Evolutionary conservation across 1,140 invertebrate genomes (phyloP), one percentile per base, ranked within the genome.

Genomic region (Triops longicaudatus): DNA sequence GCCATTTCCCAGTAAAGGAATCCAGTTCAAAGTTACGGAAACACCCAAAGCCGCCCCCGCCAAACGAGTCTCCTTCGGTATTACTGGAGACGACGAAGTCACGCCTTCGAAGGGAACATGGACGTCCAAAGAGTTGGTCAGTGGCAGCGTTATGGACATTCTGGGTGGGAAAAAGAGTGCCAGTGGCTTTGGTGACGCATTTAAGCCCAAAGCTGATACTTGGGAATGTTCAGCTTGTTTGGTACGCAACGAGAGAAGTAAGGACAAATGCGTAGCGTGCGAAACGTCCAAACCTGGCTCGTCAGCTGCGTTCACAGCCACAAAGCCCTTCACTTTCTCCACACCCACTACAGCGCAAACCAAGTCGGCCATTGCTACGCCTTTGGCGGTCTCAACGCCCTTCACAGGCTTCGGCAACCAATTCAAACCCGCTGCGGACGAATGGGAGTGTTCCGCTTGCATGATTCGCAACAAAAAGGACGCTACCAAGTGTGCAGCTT

Each of bases 391-490:
- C 1, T 17, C 73, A 14, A 26, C 26, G 14, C 44, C 73, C 77
- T 41, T 31, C 14, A 12, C 77, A 78, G 80, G 83, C 17, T 88
- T 89, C 79, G 86, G 88, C 22, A 82, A 85, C 72, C 81, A 87
- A 44, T 90, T 90, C 79, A 89, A 88, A 81, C 81, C 85, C 44
- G 82, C 85, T 42, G 76, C 82, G 1, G 84, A 85, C 78, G 84
- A 86, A 75, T 92, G 91, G 90, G 88, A 90, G 77, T 92, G 91
- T 84, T 80, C 83, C 11, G 84, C 84, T 71, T 92, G 91, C 83
- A 86, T 89, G 84, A 84, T 91, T 1, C 83, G 85, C 73, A 93
- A 93, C 83, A 87, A 89, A 71, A 80, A 83, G 22, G 83, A 84
- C 11, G 83, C 83, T 22, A 79, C 79, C 3, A 90, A 88, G 78